Conservation (phyloP, 2,888 invertebrate genomes). For the Adineta ricciae region DNA sequence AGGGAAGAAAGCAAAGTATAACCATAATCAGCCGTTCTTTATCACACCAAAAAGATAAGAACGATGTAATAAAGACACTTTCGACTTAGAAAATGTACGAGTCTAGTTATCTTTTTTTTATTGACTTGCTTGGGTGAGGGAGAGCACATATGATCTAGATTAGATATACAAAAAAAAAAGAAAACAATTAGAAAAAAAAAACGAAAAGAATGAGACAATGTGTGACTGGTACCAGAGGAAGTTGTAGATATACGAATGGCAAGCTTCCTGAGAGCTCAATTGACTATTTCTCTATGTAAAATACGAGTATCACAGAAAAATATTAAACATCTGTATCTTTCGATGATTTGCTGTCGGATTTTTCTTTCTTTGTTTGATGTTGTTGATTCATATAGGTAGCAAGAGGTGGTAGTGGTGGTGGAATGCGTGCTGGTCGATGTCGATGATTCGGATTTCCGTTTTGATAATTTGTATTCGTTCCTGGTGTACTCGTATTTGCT, state of each 20-base stretch:
- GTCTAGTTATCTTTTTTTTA: not conserved
- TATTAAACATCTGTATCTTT: constrained; percentile 7
- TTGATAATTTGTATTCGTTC: not conserved
- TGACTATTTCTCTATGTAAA: not conserved
- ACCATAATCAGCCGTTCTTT: not conserved
- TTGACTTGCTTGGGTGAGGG: not conserved
- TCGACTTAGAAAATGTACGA: too few species aligned
- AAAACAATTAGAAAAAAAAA: not conserved
- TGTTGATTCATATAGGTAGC: not conserved
- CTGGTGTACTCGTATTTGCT: not conserved
- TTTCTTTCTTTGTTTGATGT: not conserved
- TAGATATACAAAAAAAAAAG: not conserved
- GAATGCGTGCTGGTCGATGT: not conserved
- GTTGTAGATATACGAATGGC: not conserved
- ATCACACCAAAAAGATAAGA: too few species aligned
- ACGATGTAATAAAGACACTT: too few species aligned
- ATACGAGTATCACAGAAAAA: constrained; percentile 12
- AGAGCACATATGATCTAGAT: not conserved
- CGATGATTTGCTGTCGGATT: not conserved
- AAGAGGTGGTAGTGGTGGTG: not conserved
- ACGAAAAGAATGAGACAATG: not conserved
- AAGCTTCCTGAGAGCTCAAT: not conserved
- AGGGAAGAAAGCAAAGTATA: not conserved
- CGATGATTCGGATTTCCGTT: not conserved
- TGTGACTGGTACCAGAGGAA: not conserved